Evolutionary conservation across 2,797 vertebrate species (phyloP).

Genomic region (Parauchenoglanis ngamensis): DNA sequence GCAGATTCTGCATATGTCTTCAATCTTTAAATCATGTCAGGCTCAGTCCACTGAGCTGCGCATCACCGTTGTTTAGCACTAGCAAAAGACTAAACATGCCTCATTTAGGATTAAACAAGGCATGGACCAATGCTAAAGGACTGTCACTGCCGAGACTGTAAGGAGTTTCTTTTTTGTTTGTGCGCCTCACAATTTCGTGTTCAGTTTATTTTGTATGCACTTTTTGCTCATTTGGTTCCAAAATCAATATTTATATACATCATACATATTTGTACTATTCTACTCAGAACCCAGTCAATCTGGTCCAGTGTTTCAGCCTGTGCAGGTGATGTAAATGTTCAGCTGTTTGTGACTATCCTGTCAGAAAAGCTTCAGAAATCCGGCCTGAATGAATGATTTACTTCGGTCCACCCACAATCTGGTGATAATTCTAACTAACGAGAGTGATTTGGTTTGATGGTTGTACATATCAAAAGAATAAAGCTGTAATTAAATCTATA

Average conservation of each 20-base stretch:
- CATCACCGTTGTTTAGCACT: background rate
- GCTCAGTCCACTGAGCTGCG: background rate
- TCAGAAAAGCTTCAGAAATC: background rate
- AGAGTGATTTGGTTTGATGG: background rate
- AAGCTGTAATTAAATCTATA: background rate
- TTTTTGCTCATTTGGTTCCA: background rate
- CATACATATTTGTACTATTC: background rate
- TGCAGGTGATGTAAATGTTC: background rate
- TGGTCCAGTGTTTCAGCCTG: background rate
- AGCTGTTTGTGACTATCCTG: background rate
- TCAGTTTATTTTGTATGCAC: background rate
- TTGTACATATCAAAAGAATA: background rate
- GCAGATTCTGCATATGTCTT: background rate
- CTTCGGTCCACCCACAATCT: background rate
- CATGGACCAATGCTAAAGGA: background rate
- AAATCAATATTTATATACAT: background rate
- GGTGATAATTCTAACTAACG: background rate
- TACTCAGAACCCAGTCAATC: background rate
- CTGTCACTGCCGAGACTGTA: background rate
- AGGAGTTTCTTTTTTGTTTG: background rate
- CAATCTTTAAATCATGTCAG: conserved; percentile 31
- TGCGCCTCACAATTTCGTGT: background rate
- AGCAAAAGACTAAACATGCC: background rate
- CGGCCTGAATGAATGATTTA: background rate
- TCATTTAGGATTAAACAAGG: background rate